phyloP scores from a whole-genome alignment of 2,797 vertebrate genomes.

The Rallus crepitans region DNA sequence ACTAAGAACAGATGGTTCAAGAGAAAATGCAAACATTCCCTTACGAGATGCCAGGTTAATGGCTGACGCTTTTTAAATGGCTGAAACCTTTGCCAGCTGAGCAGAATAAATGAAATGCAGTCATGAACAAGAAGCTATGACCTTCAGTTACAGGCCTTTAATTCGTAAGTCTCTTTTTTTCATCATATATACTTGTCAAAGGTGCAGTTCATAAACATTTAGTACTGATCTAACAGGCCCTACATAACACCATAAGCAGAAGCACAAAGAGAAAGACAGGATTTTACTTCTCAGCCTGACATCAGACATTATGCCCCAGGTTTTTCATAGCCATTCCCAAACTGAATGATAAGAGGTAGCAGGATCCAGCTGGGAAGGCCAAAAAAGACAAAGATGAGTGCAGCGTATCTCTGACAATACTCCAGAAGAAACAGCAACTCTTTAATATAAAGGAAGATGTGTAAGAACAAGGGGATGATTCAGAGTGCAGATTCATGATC shows the following conservation, averaged over 20 bases:
- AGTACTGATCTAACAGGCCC: neutral
- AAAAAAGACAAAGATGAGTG: neutral
- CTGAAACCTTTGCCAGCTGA: neutral
- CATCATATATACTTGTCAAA: neutral
- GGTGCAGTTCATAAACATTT: neutral
- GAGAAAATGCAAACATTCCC: neutral
- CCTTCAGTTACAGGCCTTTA: neutral
- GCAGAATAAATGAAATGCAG: neutral
- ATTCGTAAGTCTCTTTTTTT: neutral
- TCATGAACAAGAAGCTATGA: neutral
- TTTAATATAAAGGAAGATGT: neutral
- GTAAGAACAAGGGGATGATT: neutral
- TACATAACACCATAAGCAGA: neutral
- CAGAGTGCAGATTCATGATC: neutral
- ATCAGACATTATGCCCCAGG: neutral
- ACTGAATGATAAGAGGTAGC: neutral
- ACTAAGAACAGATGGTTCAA: neutral
- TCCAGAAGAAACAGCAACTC: neutral
- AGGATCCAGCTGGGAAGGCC: accelerated
- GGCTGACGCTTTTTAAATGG: neutral
- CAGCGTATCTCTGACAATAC: neutral
- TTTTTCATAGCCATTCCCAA: neutral
- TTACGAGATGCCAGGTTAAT: neutral
- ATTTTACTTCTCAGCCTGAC: neutral
- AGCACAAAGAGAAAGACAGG: neutral